Conservation (phyloP, 2,797 vertebrate genomes). For the Distichodus sexfasciatus region DNA sequence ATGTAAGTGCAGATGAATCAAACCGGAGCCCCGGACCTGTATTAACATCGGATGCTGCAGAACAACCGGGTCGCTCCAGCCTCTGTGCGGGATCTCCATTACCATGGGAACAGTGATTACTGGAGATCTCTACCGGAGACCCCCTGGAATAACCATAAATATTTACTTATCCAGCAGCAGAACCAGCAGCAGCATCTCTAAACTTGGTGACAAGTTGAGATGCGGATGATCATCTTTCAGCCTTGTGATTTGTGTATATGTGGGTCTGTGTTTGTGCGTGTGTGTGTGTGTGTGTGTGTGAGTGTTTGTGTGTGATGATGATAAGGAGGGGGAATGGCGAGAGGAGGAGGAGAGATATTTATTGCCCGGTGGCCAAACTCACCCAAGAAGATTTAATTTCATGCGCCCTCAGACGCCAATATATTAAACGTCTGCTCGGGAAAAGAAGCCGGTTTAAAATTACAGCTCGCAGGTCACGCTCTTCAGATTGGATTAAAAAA, state of each 20-base stretch:
- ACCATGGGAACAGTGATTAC: conserved; percentile 65
- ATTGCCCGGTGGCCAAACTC: background rate
- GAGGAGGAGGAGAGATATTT: too few species aligned
- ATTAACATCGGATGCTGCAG: conserved; percentile 4
- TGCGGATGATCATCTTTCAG: background rate
- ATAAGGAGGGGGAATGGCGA: background rate
- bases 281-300: background rate
- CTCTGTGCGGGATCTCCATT: conserved; percentile 48
- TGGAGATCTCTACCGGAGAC: conserved; percentile 41
- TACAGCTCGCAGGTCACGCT: background rate
- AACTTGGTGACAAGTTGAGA: background rate
- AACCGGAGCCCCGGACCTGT: background rate
- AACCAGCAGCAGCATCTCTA: background rate
- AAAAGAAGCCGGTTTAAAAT: background rate
- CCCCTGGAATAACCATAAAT: conserved; percentile 10
- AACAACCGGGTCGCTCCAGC: background rate
- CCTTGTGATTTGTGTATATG: background rate
- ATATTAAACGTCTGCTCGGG: background rate
- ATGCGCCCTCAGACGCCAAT: background rate
- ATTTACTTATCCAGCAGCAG: conserved; percentile 15
- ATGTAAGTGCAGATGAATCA: too few species aligned
- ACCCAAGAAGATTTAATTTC: conserved; percentile 8
- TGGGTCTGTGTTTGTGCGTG: background rate
- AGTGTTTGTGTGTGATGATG: background rate
- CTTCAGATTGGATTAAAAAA: too few species aligned